A percentile compares a stretch with the other conserved stretches of the same genome.
phyloP scores from a whole-genome alignment of 2,888 invertebrate species.

The Sinotaia quadrata region DNA sequence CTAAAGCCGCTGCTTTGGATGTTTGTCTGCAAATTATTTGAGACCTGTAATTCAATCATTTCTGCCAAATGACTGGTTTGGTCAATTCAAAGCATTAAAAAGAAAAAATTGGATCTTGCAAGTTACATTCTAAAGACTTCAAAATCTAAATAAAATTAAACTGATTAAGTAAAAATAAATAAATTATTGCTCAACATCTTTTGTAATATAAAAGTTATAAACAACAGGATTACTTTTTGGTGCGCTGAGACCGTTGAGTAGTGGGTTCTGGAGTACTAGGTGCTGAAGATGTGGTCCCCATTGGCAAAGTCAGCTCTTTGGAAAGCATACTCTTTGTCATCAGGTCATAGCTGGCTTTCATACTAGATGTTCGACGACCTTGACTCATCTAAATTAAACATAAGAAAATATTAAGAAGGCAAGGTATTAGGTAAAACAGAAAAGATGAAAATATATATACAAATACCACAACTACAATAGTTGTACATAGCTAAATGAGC shows the following conservation, averaged over 20 bases:
- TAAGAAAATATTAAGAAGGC: background rate
- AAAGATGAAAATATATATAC: no score
- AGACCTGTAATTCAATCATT: background rate
- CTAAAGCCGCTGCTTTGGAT: slow-evolving; percentile 56
- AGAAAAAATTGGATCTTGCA: no score
- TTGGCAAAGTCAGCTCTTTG: slow-evolving; percentile 63
- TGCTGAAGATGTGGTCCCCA: slow-evolving; percentile 53
- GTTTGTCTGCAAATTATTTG: slow-evolving; percentile 50
- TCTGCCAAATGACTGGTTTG: background rate
- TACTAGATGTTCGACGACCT: slow-evolving; percentile 91
- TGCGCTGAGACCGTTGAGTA: slow-evolving; percentile 53
- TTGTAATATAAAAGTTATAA: no score
- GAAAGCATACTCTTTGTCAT: slow-evolving; percentile 70
- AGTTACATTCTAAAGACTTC: no score
- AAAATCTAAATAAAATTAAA: no score
- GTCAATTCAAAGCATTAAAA: no score
- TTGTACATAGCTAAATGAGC: no score
- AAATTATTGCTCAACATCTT: no score
- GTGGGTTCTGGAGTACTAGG: slow-evolving; percentile 47
- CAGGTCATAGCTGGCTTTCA: slow-evolving; percentile 96
- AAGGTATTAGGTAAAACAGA: no score
- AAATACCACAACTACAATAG: no score
- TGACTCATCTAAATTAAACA: slow-evolving; percentile 82
- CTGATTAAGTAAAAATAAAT: no score
- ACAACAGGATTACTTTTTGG: slow-evolving; percentile 62